These are phyloP conservation scores for Nasua narica DNA, from an alignment of 2,797 vertebrate species.

Conservation along the genomic window DNA sequence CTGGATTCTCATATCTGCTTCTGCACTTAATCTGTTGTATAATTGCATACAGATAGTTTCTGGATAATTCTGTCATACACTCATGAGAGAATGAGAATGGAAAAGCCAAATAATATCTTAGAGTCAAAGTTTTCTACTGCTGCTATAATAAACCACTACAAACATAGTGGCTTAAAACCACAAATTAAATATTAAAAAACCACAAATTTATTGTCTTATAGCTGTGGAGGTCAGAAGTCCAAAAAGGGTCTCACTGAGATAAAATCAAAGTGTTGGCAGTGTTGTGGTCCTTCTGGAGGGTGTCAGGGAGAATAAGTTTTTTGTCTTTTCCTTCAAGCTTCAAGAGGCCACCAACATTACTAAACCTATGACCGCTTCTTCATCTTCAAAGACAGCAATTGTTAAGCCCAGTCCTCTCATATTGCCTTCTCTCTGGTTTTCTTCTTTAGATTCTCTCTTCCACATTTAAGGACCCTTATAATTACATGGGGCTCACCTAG, in stretches of 20 bases:
- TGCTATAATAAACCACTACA: not conserved
- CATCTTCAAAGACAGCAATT: not conserved
- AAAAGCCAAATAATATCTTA: not conserved
- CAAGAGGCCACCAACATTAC: not conserved
- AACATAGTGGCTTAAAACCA: not conserved
- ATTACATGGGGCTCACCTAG: not conserved
- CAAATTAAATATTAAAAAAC: not conserved
- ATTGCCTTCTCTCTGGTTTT: not conserved
- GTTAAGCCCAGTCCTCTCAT: not conserved
- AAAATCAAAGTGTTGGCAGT: not conserved
- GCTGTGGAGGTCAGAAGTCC: not conserved
- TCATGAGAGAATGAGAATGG: not conserved
- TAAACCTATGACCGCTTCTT: not conserved
- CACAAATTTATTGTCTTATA: not conserved
- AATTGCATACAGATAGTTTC: not conserved
- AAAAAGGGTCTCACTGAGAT: not conserved
- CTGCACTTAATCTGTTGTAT: not conserved
- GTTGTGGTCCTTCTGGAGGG: not conserved
- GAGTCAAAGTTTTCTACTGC: not conserved
- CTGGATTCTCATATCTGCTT: not conserved
- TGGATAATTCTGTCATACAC: not conserved
- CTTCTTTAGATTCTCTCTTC: not conserved
- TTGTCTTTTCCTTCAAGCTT: not conserved
- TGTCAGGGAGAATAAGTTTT: not conserved
- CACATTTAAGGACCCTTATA: not conserved